Conservation (phyloP, 2,888 invertebrate genomes). For the Orgyia antiqua region DNA sequence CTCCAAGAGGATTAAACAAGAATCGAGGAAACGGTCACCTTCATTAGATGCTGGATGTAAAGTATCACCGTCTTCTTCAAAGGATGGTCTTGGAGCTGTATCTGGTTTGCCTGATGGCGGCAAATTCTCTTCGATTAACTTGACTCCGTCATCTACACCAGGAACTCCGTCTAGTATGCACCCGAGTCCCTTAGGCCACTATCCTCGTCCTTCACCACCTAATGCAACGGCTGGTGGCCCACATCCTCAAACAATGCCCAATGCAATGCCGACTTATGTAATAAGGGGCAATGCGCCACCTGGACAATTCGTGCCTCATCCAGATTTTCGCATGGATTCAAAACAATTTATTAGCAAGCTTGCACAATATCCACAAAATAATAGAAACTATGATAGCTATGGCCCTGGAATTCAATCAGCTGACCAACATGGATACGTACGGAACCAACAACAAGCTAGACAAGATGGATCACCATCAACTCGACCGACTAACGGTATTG, state of each 20-base stretch:
- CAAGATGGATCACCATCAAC: slow-evolving; percentile 56
- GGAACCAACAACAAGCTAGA: slow-evolving; percentile 56
- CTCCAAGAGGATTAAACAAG: slow-evolving; percentile 72
- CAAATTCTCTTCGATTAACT: slow-evolving; percentile 79
- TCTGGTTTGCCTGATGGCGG: slow-evolving; percentile 74
- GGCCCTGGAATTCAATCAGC: slow-evolving; percentile 47
- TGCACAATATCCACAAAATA: slow-evolving; percentile 60
- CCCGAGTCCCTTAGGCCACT: slow-evolving; percentile 81
- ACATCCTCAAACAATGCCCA: slow-evolving; percentile 78
- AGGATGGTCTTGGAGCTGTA: slow-evolving; percentile 66
- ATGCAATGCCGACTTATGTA: slow-evolving; percentile 78
- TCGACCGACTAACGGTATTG: slow-evolving; percentile 59
- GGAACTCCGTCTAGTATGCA: slow-evolving; percentile 81
- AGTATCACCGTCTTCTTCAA: slow-evolving; percentile 75
- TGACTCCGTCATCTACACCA: slow-evolving; percentile 81
- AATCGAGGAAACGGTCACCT: slow-evolving; percentile 79
- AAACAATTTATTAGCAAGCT: slow-evolving; percentile 71
- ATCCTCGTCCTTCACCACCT: slow-evolving; percentile 84
- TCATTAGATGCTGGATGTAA: slow-evolving; percentile 67
- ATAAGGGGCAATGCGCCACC: slow-evolving; percentile 73
- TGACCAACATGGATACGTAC: slow-evolving; percentile 69
- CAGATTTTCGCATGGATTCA: slow-evolving; percentile 73
- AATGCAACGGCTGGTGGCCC: slow-evolving; percentile 80
- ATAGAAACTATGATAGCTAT: slow-evolving; percentile 61
- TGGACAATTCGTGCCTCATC: slow-evolving; percentile 68